These are phyloP conservation scores for Shinisaurus crocodilurus DNA, from an alignment of 2,113 vertebrate species.

Conservation along the genomic window DNA sequence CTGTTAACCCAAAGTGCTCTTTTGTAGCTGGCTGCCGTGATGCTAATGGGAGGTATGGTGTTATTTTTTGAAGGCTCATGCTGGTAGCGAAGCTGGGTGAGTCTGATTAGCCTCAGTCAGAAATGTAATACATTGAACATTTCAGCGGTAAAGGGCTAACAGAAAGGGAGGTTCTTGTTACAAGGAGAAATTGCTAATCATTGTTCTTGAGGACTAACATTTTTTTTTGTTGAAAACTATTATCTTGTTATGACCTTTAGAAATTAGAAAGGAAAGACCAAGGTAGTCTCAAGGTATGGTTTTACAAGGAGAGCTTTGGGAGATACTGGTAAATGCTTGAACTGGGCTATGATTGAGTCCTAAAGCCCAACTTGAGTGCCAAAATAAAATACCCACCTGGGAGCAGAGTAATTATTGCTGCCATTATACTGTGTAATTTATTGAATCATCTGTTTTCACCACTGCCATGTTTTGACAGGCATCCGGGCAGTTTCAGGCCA, in stretches of 20 bases:
- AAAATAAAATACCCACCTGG: not conserved
- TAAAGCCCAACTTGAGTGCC: not conserved
- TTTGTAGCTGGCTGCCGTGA: not conserved
- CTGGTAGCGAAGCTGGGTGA: not conserved
- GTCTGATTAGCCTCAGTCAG: constrained; percentile 8
- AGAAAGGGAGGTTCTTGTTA: not conserved
- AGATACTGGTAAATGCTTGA: not conserved
- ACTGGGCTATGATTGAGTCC: not conserved
- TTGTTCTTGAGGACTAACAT: not conserved
- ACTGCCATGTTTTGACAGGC: not conserved
- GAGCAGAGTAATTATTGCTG: not conserved
- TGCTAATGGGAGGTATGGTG: constrained; percentile 1
- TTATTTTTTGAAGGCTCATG: constrained; percentile 2
- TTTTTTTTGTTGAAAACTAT: not conserved
- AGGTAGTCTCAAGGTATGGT: not conserved
- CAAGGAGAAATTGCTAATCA: constrained; percentile 1
- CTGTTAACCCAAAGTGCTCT: accelerated
- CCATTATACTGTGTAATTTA: not conserved
- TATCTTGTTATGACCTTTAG: not conserved
- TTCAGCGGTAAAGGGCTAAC: not conserved
- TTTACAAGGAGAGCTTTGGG: not conserved
- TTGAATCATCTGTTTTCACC: not conserved
- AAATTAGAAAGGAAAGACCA: not conserved
- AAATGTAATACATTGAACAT: constrained; percentile 11
- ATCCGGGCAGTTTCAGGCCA: not conserved